Evolutionary conservation across 1,140 invertebrate species (phyloP).

Genomic region (Drosophila tsacasi): DNA sequence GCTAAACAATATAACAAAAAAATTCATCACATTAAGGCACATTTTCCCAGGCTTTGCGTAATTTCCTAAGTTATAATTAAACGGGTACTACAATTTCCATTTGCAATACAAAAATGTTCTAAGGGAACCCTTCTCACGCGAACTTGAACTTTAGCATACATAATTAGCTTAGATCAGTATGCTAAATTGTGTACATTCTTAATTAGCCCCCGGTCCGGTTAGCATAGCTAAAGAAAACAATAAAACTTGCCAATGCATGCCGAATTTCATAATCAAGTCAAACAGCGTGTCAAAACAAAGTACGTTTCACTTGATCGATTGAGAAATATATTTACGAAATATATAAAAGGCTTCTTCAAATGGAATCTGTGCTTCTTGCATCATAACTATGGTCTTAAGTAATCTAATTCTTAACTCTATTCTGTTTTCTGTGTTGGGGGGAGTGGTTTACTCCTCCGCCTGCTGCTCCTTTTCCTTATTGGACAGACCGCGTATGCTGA

Average conservation of each 20-base stretch:
- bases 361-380: slow-evolving; percentile 14
- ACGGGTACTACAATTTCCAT: neutral
- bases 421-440: slow-evolving; percentile 30
- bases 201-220: neutral
- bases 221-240: neutral
- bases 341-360: slow-evolving; percentile 17
- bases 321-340: slow-evolving; percentile 40
- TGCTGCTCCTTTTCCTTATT: slow-evolving; percentile 23
- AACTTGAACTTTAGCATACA: slow-evolving; percentile 2
- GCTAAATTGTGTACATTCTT: slow-evolving; percentile 1
- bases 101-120: neutral
- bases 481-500: slow-evolving; percentile 92
- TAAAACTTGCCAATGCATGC: neutral
- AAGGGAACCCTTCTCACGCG: neutral
- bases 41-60: neutral
- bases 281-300: neutral
- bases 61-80: neutral
- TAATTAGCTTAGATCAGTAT: neutral
- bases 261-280: slow-evolving; percentile 1
- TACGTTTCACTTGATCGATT: slow-evolving; percentile 1
- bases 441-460: slow-evolving; percentile 24
- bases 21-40: neutral
- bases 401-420: slow-evolving; percentile 29
- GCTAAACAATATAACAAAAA: neutral
- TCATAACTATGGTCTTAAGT: slow-evolving; percentile 16